Conservation (phyloP, 2,797 vertebrate genomes). For the Cynopterus sphinx region DNA sequence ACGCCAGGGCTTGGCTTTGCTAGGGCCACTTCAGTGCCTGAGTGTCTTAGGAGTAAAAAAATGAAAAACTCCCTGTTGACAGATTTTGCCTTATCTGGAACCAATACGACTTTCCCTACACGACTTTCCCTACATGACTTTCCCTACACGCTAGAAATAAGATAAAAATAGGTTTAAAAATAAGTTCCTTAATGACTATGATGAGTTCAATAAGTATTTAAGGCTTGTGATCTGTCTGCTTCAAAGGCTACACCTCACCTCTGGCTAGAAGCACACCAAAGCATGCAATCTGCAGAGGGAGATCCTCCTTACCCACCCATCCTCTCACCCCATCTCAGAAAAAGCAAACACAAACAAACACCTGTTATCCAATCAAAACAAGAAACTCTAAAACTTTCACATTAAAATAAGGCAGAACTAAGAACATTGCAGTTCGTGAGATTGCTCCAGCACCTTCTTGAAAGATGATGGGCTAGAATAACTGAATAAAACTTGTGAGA, state of each 20-base stretch:
- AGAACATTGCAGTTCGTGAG: background rate
- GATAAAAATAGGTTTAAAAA: background rate
- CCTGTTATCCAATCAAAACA: slow-evolving; percentile 12
- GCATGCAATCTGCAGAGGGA: background rate
- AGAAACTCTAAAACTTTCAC: background rate
- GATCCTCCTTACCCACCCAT: too few species aligned
- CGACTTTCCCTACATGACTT: too few species aligned
- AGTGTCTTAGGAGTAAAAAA: background rate
- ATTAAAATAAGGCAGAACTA: background rate
- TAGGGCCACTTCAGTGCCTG: background rate
- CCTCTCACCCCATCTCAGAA: too few species aligned
- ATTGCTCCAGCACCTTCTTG: background rate
- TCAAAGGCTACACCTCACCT: background rate
- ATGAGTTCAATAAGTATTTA: background rate
- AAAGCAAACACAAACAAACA: slow-evolving; percentile 12
- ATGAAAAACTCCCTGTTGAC: background rate
- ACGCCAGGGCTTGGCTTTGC: background rate
- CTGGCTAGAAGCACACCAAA: background rate
- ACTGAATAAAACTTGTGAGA: background rate
- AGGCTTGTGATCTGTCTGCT: background rate
- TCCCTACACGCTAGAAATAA: background rate
- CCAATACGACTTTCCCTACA: background rate
- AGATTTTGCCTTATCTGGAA: background rate
- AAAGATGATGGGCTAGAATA: slow-evolving; percentile 1
- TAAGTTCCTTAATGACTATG: background rate